Percentiles rank a stretch among this genome's conserved stretches.
Evolutionary conservation across 1,140 invertebrate genomes (phyloP).

Genomic region (Neelides sp.): DNA sequence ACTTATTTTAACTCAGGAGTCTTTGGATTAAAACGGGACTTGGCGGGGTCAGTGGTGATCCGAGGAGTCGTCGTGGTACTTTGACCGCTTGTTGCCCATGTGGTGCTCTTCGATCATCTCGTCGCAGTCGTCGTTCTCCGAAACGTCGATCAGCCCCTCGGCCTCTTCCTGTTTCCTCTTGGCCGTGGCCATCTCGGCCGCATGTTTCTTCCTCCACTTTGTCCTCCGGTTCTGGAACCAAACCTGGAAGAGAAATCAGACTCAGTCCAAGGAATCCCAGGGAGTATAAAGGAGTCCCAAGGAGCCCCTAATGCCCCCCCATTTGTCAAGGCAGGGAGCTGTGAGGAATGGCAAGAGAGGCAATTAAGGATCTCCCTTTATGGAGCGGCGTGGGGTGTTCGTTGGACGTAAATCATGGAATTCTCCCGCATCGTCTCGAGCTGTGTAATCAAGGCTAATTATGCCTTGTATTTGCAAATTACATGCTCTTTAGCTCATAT

Average conservation of each 20-base stretch:
- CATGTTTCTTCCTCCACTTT: constrained; percentile 99
- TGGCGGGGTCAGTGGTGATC: constrained; percentile 39
- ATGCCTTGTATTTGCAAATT: constrained; percentile 35
- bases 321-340: constrained; percentile 6
- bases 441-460: constrained; percentile 33
- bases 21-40: constrained; percentile 26
- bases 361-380: too few species aligned
- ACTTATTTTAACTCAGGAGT: too few species aligned
- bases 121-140: constrained; percentile 51
- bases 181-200: constrained; percentile 95
- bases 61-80: constrained; percentile 30
- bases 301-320: constrained; percentile 28
- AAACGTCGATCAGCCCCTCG: constrained; percentile 53
- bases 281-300: constrained; percentile 20
- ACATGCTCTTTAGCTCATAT: constrained; percentile 34
- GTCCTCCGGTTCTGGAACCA: constrained; percentile 99
- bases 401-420: not conserved
- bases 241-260: constrained; percentile 57
- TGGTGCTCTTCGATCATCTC: constrained; percentile 38
- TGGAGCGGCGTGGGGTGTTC: too few species aligned
- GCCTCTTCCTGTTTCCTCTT: constrained; percentile 91
- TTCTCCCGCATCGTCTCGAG: not conserved
- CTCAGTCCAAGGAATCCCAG: too few species aligned
- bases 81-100: constrained; percentile 43
- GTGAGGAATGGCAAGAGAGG: constrained; percentile 1